phyloP scores from a whole-genome alignment of 2,113 vertebrate species.

The Calonectris borealis region DNA sequence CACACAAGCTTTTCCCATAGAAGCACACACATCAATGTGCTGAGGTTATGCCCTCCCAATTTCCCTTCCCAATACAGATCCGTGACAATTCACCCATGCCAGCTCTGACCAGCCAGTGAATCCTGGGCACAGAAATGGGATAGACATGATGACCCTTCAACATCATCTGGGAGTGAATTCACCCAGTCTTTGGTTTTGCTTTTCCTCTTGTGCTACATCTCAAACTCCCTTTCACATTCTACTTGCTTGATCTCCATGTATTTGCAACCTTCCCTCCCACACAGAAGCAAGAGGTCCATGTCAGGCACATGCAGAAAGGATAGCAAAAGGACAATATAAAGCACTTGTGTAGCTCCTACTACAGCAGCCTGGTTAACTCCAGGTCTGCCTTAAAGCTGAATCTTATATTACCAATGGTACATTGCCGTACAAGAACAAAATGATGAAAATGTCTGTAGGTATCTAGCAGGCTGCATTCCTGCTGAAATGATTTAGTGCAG shows the following conservation, averaged over 20 bases:
- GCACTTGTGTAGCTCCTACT: background rate
- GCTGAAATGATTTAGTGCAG: background rate
- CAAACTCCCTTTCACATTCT: background rate
- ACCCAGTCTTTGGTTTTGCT: background rate
- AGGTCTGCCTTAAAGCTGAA: background rate
- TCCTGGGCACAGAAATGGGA: background rate
- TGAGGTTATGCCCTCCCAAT: background rate
- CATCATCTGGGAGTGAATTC: background rate
- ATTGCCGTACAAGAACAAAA: background rate
- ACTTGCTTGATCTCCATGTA: background rate
- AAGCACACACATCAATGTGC: rapidly evolving
- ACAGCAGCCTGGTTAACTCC: background rate
- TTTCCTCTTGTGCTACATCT: background rate
- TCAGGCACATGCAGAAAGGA: background rate
- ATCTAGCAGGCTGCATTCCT: background rate
- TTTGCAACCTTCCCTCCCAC: background rate
- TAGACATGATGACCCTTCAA: background rate
- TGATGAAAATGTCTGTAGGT: background rate
- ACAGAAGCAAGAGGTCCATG: background rate
- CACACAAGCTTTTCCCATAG: background rate
- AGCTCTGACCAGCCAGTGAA: background rate
- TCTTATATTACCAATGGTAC: background rate
- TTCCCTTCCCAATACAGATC: background rate
- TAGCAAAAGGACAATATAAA: background rate
- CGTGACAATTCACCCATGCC: background rate